A percentile compares a stretch with the other conserved stretches of the same genome.
phyloP scores from a whole-genome alignment of 2,797 vertebrate species.

The Antennarius maculatus region DNA sequence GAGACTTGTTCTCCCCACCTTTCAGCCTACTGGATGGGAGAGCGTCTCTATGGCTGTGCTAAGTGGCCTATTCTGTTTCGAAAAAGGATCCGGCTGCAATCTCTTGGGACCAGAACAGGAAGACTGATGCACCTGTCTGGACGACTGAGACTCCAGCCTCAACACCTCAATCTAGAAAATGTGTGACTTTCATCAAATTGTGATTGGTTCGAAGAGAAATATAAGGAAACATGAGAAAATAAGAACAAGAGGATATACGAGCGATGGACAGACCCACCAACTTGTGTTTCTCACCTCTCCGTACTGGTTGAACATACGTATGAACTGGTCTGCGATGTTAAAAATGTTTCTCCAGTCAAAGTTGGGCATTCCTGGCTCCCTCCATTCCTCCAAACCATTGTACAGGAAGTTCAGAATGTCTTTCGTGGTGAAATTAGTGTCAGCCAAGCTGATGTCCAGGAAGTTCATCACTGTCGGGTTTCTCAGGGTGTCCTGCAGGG shows the following conservation, averaged over 20 bases:
- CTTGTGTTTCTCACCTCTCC: constrained; percentile 83
- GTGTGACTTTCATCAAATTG: constrained; percentile 4
- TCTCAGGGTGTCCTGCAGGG: constrained; percentile 85
- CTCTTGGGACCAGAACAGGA: constrained; percentile 58
- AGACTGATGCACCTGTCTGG: constrained; percentile 56
- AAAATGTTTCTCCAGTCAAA: constrained; percentile 93
- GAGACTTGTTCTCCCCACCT: constrained; percentile 70
- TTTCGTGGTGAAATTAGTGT: constrained; percentile 80
- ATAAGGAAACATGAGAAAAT: no score
- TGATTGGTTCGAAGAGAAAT: background rate
- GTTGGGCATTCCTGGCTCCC: constrained; percentile 68
- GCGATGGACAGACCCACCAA: background rate
- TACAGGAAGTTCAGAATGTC: constrained; percentile 90
- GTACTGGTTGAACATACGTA: constrained; percentile 85
- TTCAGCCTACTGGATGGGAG: constrained; percentile 61
- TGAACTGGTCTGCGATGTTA: constrained; percentile 79
- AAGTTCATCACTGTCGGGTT: constrained; percentile 90
- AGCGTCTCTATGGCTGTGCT: constrained; percentile 65
- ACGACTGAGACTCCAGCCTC: constrained; percentile 11
- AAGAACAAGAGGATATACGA: background rate
- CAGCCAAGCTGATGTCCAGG: constrained; percentile 82
- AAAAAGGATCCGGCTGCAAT: constrained; percentile 43
- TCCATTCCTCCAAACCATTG: constrained; percentile 74
- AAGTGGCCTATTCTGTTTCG: constrained; percentile 72
- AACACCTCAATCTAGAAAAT: constrained; percentile 24